phyloP scores from a whole-genome alignment of 2,797 vertebrate species.

The Fringilla coelebs region DNA sequence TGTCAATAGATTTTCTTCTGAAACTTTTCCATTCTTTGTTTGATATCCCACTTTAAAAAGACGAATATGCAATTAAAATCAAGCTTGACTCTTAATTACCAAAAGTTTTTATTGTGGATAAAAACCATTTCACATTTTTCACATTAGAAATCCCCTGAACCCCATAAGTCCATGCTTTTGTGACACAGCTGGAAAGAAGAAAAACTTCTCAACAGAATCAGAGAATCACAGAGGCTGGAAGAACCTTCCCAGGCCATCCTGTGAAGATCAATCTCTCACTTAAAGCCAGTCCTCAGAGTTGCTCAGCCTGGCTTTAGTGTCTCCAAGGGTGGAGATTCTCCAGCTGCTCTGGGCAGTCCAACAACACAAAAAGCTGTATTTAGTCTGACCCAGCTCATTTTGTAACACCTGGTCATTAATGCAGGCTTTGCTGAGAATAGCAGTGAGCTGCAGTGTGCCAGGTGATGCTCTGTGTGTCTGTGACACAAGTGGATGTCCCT shows the following conservation, averaged over 20 bases:
- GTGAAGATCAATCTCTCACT: background rate
- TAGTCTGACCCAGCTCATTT: background rate
- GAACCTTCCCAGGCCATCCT: background rate
- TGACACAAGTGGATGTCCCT: background rate
- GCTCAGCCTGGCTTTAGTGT: background rate
- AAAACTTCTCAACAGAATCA: background rate
- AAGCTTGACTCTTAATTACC: background rate
- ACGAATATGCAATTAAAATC: background rate
- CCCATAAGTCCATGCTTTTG: background rate
- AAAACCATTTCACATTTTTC: background rate
- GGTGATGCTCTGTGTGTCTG: background rate
- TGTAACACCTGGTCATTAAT: background rate
- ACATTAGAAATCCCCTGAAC: background rate
- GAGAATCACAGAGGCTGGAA: background rate
- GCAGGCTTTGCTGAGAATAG: background rate
- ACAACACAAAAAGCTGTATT: background rate
- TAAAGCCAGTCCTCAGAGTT: background rate
- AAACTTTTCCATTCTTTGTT: background rate
- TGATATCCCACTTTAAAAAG: background rate
- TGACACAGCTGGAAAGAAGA: background rate
- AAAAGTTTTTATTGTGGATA: background rate
- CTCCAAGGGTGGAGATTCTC: background rate
- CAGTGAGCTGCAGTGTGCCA: background rate
- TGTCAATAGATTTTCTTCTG: background rate
- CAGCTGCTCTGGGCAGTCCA: background rate